Percentiles rank a stretch among this genome's conserved stretches.
Evolutionary conservation across 2,888 invertebrate genomes (phyloP).

Genomic region (Drosophila eohydei): DNA sequence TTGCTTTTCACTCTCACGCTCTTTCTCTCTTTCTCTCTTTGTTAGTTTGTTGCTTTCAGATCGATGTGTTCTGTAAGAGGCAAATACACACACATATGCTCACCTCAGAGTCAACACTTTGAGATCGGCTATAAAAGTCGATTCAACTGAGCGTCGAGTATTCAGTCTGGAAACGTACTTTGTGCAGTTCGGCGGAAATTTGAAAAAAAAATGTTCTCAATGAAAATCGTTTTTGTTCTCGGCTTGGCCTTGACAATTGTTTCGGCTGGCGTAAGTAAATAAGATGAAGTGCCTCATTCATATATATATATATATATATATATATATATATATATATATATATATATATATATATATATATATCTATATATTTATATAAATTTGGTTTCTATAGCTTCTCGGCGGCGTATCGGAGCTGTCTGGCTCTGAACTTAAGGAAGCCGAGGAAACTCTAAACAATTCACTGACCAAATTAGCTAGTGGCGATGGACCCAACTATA

Average conservation of each 20-base stretch:
- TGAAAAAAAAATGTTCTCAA: constrained; percentile 39
- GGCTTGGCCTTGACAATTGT: constrained; percentile 38
- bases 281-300: not conserved
- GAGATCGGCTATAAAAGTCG: constrained; percentile 46
- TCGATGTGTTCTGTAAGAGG: not conserved
- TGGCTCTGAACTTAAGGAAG: not conserved
- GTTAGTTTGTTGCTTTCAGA: not conserved
- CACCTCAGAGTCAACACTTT: not conserved
- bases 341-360: too few species aligned
- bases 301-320: too few species aligned
- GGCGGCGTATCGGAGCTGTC: not conserved
- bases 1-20: not conserved
- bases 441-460: not conserved
- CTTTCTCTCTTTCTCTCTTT: not conserved
- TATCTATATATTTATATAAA: not conserved
- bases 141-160: not conserved
- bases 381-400: too few species aligned
- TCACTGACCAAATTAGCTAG: not conserved
- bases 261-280: constrained; percentile 31
- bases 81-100: not conserved
- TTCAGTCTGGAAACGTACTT: constrained; percentile 29
- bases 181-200: not conserved
- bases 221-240: constrained; percentile 53
- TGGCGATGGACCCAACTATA: constrained; percentile 14
- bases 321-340: too few species aligned